Evolutionary conservation across 2,113 vertebrate species (phyloP).

Genomic region (Eclectus roratus): DNA sequence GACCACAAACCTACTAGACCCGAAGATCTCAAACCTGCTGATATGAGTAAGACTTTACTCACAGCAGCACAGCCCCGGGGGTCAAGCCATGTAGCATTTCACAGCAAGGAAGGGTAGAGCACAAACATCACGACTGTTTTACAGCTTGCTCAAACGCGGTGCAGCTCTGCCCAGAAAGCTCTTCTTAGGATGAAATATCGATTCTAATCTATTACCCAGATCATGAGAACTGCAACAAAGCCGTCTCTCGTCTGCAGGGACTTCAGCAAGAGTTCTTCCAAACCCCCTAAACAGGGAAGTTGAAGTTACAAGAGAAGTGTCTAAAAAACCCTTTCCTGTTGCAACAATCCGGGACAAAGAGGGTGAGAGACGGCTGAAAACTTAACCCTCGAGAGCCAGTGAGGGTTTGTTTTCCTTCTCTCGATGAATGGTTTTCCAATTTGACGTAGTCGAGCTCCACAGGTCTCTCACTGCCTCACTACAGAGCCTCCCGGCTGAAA

Average conservation of each 20-base stretch:
- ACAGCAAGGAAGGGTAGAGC: neutral
- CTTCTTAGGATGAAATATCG: neutral
- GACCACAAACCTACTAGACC: neutral
- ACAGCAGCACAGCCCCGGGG: neutral
- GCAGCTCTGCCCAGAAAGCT: neutral
- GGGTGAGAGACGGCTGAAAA: conserved; percentile 47
- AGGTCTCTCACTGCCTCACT: neutral
- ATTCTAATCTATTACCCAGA: neutral
- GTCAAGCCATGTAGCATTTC: neutral
- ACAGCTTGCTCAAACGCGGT: neutral
- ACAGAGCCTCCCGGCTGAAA: neutral
- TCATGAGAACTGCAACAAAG: neutral
- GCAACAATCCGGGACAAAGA: conserved; percentile 60
- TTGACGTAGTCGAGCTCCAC: neutral
- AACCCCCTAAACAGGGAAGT: conserved; percentile 48
- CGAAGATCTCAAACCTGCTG: neutral
- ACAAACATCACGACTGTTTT: neutral
- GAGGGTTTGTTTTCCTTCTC: neutral
- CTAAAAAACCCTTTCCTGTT: conserved; percentile 68
- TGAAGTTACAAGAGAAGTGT: conserved; percentile 51
- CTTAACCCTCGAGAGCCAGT: conserved; percentile 47
- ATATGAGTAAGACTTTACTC: conserved; percentile 53
- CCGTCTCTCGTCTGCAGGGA: neutral
- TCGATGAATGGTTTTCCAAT: neutral
- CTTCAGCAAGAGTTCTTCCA: conserved; percentile 28